Percentiles rank a stretch among this genome's conserved stretches.
phyloP scores from a whole-genome alignment of 2,797 vertebrate genomes.

The Taeniopygia guttata region DNA sequence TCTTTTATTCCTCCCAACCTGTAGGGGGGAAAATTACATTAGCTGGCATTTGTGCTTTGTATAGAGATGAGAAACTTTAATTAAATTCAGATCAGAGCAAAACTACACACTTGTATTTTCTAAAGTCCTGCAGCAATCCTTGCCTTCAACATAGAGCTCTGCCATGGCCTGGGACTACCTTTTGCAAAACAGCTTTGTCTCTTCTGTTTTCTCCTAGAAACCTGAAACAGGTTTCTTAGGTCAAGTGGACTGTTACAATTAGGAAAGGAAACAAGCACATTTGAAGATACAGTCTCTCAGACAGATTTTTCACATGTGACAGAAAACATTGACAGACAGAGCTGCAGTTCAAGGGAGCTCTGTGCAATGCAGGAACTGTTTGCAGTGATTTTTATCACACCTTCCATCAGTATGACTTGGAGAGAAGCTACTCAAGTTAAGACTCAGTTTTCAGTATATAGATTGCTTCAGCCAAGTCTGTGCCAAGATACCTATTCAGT shows the following conservation, averaged over 20 bases:
- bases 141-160: neutral
- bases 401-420: neutral
- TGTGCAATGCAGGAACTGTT: neutral
- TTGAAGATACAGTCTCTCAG: neutral
- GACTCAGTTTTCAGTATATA: neutral
- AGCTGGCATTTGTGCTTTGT: neutral
- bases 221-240: neutral
- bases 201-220: neutral
- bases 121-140: neutral
- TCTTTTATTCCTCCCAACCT: neutral
- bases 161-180: neutral
- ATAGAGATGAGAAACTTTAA: neutral
- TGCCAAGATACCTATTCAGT: neutral
- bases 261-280: neutral
- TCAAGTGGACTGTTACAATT: neutral
- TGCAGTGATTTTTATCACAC: neutral
- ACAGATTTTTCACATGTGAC: neutral
- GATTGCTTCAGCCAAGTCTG: neutral
- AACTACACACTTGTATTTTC: neutral
- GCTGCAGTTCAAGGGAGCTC: neutral
- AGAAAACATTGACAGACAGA: neutral
- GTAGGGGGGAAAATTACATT: neutral
- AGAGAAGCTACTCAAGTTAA: neutral
- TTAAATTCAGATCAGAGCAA: neutral
- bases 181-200: neutral